Percentiles rank a stretch among this genome's conserved stretches.
Conservation (phyloP, 2,113 vertebrate species). For the Isichthys henryi region DNA sequence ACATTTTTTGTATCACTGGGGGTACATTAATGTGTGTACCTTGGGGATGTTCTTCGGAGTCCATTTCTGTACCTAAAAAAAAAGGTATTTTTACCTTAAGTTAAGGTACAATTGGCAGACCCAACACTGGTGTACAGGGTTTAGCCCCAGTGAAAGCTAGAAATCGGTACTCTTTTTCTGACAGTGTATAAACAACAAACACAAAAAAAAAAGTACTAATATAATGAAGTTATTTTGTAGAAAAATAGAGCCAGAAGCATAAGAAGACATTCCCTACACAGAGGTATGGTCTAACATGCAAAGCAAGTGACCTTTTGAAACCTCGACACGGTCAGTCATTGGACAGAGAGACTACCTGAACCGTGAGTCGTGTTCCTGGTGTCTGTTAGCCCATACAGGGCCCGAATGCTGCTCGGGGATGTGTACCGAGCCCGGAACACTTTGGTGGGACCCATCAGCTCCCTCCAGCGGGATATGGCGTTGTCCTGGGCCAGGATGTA, state of each 20-base stretch:
- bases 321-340: neutral
- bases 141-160: neutral
- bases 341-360: constrained; percentile 65
- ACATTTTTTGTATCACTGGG: neutral
- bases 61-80: neutral
- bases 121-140: neutral
- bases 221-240: neutral
- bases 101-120: neutral
- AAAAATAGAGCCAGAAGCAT: neutral
- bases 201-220: neutral
- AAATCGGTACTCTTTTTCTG: neutral
- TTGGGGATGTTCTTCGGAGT: neutral
- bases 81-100: neutral
- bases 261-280: neutral
- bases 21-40: neutral
- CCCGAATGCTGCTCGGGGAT: constrained; percentile 72
- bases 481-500: constrained; percentile 85
- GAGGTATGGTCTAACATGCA: neutral
- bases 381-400: constrained; percentile 82
- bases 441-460: constrained; percentile 89
- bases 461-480: constrained; percentile 76
- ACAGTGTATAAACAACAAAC: neutral
- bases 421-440: constrained; percentile 76
- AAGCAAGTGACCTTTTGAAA: neutral
- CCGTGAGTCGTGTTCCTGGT: constrained; percentile 91